phyloP scores from a whole-genome alignment of 1,140 invertebrate species.

The Drosophila bocqueti region DNA sequence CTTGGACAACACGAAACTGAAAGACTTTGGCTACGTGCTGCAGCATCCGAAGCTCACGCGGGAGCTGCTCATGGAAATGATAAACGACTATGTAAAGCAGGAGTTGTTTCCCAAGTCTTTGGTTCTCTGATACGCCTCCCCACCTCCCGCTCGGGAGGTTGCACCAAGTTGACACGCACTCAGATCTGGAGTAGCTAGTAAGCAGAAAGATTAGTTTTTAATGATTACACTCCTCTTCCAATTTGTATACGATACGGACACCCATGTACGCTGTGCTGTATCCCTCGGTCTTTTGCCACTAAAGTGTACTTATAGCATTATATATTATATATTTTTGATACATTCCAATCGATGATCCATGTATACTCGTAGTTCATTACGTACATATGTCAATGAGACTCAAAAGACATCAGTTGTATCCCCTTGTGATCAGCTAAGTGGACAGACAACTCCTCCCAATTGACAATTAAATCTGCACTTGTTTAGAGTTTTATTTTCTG shows the following conservation, averaged over 20 bases:
- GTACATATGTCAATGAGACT: conserved; percentile 52
- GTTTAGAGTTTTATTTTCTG: conserved; percentile 63
- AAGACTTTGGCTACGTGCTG: conserved; percentile 86
- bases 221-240: conserved; percentile 53
- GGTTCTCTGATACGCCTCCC: conserved; percentile 40
- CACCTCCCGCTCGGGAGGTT: neutral
- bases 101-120: conserved; percentile 80
- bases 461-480: conserved; percentile 64
- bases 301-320: conserved; percentile 85
- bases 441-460: conserved; percentile 59
- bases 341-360: conserved; percentile 63
- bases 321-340: conserved; percentile 65
- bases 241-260: conserved; percentile 45
- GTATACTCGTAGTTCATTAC: conserved; percentile 41
- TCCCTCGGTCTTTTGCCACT: conserved; percentile 34
- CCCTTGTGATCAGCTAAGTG: conserved; percentile 77
- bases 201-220: conserved; percentile 31
- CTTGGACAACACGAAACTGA: conserved; percentile 90
- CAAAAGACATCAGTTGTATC: conserved; percentile 54
- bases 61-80: conserved; percentile 87
- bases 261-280: conserved; percentile 29
- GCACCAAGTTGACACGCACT: conserved; percentile 75
- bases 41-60: conserved; percentile 87
- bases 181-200: conserved; percentile 43
- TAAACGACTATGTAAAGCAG: conserved; percentile 79